Percentiles rank a stretch among this genome's conserved stretches.
These are phyloP conservation scores for Channa striata DNA, from an alignment of 2,797 vertebrate genomes.

Conservation along the genomic window DNA sequence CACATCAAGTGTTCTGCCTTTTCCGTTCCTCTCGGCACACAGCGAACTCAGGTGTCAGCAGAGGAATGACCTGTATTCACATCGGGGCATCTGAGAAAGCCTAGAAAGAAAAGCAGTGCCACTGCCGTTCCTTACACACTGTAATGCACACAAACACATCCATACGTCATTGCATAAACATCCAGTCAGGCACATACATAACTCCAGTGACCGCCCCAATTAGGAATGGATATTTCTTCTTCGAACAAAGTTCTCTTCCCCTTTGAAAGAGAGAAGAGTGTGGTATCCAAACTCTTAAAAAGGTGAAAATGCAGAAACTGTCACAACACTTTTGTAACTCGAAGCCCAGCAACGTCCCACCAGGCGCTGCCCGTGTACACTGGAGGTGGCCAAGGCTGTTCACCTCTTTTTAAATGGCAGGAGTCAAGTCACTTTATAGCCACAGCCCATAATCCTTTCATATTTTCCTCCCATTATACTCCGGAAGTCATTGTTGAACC, in stretches of 20 bases:
- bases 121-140: slow-evolving; percentile 43
- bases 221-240: slow-evolving; percentile 81
- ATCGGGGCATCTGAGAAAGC: slow-evolving; percentile 48
- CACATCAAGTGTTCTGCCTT: slow-evolving; percentile 61
- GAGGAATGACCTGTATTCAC: slow-evolving; percentile 63
- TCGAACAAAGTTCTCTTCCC: slow-evolving; percentile 64
- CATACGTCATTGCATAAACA: slow-evolving; percentile 48
- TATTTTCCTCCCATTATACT: slow-evolving; percentile 41
- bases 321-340: slow-evolving; percentile 43
- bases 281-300: slow-evolving; percentile 61
- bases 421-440: slow-evolving; percentile 39
- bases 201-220: slow-evolving; percentile 85
- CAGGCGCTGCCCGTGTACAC: slow-evolving; percentile 39
- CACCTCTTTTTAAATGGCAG: slow-evolving; percentile 40
- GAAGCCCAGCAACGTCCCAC: slow-evolving; percentile 45
- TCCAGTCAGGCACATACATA: slow-evolving; percentile 55
- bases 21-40: slow-evolving; percentile 52
- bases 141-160: slow-evolving; percentile 42
- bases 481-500: slow-evolving; percentile 39
- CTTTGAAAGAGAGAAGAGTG: slow-evolving; percentile 65
- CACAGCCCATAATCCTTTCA: slow-evolving; percentile 56
- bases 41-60: slow-evolving; percentile 63
- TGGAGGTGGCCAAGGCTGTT: slow-evolving; percentile 24
- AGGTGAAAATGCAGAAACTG: slow-evolving; percentile 64
- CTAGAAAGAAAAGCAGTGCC: slow-evolving; percentile 57